These are phyloP conservation scores for Zygaena filipendulae DNA, from an alignment of 2,888 invertebrate genomes.

Conservation along the genomic window DNA sequence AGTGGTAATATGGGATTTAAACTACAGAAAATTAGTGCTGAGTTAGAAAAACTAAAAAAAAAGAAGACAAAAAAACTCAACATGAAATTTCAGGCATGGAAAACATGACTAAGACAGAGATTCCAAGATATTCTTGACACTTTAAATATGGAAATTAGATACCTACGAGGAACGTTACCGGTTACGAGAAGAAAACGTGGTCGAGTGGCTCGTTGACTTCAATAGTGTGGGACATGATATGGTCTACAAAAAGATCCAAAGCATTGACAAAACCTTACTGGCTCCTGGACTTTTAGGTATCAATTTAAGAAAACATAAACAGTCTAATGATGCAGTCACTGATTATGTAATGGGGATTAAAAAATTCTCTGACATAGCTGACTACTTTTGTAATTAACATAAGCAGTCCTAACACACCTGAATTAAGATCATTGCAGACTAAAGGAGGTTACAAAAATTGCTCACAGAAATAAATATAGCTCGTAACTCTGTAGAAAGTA, in stretches of 20 bases:
- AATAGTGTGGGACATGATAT: slow-evolving; percentile 92
- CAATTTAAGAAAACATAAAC: slow-evolving; percentile 97
- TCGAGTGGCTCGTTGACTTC: too few relatives aligned
- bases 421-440: slow-evolving; percentile 84
- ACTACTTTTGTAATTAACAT: slow-evolving; percentile 98
- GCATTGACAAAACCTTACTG: slow-evolving; percentile 58
- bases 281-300: slow-evolving; percentile 82
- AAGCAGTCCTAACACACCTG: slow-evolving; percentile 97
- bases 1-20: slow-evolving; percentile 59
- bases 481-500: slow-evolving; percentile 57
- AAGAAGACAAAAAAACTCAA: slow-evolving; percentile 78
- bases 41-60: slow-evolving; percentile 76
- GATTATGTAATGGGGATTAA: slow-evolving; percentile 91
- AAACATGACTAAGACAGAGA: slow-evolving; percentile 79
- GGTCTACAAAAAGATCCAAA: slow-evolving; percentile 75
- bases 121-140: slow-evolving; percentile 80
- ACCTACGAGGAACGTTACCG: too few relatives aligned
- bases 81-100: slow-evolving; percentile 81
- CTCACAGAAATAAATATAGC: slow-evolving; percentile 72
- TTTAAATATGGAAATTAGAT: slow-evolving; percentile 76
- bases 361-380: slow-evolving; percentile 84
- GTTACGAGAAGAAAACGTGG: too few relatives aligned
- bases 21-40: slow-evolving; percentile 73
- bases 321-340: slow-evolving; percentile 74
- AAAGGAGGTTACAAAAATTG: slow-evolving; percentile 79